Base-by-base conservation (phyloP, 2,888 invertebrate species). In the Autographa gamma region DNA sequence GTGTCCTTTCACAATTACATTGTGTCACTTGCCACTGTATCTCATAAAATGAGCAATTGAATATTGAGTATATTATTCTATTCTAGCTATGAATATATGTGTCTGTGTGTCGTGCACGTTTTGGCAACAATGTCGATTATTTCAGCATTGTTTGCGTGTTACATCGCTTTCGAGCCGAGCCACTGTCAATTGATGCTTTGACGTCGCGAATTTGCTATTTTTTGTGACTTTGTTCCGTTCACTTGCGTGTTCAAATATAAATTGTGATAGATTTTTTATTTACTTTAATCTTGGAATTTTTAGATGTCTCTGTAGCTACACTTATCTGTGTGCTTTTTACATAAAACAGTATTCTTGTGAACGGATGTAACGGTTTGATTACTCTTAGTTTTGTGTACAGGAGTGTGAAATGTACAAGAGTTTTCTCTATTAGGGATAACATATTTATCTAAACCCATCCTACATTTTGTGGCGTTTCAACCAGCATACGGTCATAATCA, bases 121-220 rank as follows among this genome's bases (percentile, higher is more conserved):
- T 80, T 81, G 83, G 83, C 80, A 81, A 71, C 69, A 67, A 66
- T 61, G 63, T 54, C 71, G 61, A 67, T 68, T 73, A 77, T 71
- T 69, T 62, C 32, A 73, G 62, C 63, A 68, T 80, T 77, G 75
- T 71, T 82, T 43, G 63, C 75, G 71, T 74, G 78, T 66, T 54
- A 38, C 60, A 66, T 71, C 71, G 56, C 60, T 65, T 52, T 13
- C 60, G 52, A 52, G 18, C 54, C 31, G 38, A n/a, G 38, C 48
- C 48, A 19, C 66, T 64, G 76, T 66, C 25, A 76, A 70, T 64
- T 31, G 38, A 76, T 79, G 79, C 71, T 79, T 70, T 70, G 31
- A 60, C 25, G 16, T 31, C 18, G 34, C 2, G 43, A 41, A 56
- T 58, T 69, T 48, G 16, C 69, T 59, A 34, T 73, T 63, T 11